Percentiles rank a stretch among this genome's conserved stretches.
Conservation (phyloP, 2,113 vertebrate genomes). For the Xerus inauris region DNA sequence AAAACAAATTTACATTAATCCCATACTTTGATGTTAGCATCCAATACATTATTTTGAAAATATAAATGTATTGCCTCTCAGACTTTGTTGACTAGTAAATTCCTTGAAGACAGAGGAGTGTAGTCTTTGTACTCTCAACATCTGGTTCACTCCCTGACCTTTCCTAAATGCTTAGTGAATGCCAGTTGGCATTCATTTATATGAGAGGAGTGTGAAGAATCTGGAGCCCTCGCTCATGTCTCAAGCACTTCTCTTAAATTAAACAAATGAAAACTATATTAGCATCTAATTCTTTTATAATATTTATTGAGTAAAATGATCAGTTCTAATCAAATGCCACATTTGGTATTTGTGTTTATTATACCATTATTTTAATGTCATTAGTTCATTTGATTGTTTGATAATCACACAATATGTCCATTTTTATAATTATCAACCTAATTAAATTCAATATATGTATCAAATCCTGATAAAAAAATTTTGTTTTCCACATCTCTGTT, state of each 20-base stretch:
- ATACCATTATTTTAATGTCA: not conserved
- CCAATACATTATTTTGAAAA: not conserved
- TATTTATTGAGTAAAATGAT: not conserved
- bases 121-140: not conserved
- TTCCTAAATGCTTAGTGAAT: not conserved
- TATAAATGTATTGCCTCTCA: not conserved
- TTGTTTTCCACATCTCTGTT: not conserved
- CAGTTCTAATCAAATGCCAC: not conserved
- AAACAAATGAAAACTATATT: not conserved
- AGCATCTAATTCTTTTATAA: not conserved
- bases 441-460: not conserved
- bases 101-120: not conserved
- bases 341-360: not conserved
- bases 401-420: not conserved
- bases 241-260: not conserved
- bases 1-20: not conserved
- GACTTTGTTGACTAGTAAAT: not conserved
- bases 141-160: not conserved
- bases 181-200: not conserved
- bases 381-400: not conserved
- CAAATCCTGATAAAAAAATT: not conserved
- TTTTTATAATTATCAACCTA: not conserved
- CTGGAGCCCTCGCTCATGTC: not conserved
- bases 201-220: not conserved
- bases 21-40: not conserved